phyloP scores from a whole-genome alignment of 2,888 invertebrate genomes.

The Rosalia funebris region DNA sequence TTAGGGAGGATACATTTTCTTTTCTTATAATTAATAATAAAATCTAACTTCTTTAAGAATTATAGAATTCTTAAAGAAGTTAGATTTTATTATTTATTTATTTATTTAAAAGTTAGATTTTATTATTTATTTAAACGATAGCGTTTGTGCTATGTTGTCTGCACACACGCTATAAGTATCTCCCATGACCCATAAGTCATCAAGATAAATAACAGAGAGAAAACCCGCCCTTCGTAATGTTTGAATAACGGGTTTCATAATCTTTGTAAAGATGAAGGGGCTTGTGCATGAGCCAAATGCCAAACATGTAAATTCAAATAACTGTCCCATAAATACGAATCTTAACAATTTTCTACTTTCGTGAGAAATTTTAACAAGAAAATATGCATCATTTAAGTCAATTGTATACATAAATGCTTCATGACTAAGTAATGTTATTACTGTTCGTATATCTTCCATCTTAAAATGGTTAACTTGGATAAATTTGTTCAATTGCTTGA shows the following conservation, averaged over 20 bases:
- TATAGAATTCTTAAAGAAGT: constrained; percentile 17
- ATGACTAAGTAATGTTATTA: constrained; percentile 11
- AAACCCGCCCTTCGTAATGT: constrained; percentile 23
- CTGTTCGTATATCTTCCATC: constrained; percentile 25
- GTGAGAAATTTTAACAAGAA: constrained; percentile 24
- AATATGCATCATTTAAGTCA: constrained; percentile 35
- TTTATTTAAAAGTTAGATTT: too few species aligned
- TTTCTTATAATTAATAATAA: constrained; percentile 34
- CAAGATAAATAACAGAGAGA: constrained; percentile 33
- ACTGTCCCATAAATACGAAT: constrained; percentile 14
- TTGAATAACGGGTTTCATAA: constrained; percentile 34
- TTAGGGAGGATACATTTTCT: constrained; percentile 22
- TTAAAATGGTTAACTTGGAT: too few species aligned
- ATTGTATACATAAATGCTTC: constrained; percentile 22
- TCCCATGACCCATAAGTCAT: constrained; percentile 34
- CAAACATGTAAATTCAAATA: constrained; percentile 36
- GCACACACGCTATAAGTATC: constrained; percentile 13
- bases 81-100: too few species aligned
- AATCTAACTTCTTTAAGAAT: constrained; percentile 25
- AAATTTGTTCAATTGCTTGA: not conserved
- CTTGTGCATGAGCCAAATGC: constrained; percentile 34
- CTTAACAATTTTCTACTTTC: constrained; percentile 31
- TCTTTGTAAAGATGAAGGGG: constrained; percentile 37
- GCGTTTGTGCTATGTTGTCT: too few species aligned
- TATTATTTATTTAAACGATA: too few species aligned